A percentile compares a stretch with the other conserved stretches of the same genome.
Conservation (phyloP, 64 coral and sea anemone species). For the Actinia tenebrosa region DNA sequence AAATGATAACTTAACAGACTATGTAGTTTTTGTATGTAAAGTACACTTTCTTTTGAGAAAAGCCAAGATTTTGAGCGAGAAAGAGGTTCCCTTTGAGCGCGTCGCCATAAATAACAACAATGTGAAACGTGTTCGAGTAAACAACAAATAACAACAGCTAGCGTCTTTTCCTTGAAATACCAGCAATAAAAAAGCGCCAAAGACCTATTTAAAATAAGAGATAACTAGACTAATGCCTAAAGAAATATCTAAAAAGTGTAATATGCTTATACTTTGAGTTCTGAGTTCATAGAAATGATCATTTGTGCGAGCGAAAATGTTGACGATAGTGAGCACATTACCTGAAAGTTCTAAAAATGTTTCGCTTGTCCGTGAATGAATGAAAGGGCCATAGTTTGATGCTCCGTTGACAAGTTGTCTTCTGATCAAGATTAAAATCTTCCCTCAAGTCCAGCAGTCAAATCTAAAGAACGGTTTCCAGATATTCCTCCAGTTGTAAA, state of each 20-base stretch:
- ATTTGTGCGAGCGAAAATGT: slow-evolving; percentile 32
- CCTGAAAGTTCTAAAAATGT: slow-evolving; percentile 28
- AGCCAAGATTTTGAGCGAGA: not conserved
- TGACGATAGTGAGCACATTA: slow-evolving; percentile 39
- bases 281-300: not conserved
- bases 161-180: slow-evolving; percentile 35
- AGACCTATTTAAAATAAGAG: slow-evolving; percentile 15
- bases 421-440: slow-evolving; percentile 40
- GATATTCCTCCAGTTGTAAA: slow-evolving; percentile 15
- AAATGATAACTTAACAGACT: slow-evolving; percentile 31
- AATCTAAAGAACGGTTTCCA: slow-evolving; percentile 14
- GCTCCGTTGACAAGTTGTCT: slow-evolving; percentile 35
- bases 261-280: not conserved
- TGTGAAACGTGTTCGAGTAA: slow-evolving; percentile 49
- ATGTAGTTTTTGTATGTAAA: not conserved
- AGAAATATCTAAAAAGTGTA: not conserved
- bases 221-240: slow-evolving; percentile 13
- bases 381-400: slow-evolving; percentile 40
- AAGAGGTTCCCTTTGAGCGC: slow-evolving; percentile 20
- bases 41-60: slow-evolving; percentile 18
- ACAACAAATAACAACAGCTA: slow-evolving; percentile 70
- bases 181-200: slow-evolving; percentile 23
- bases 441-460: slow-evolving; percentile 21
- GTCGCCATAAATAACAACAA: slow-evolving; percentile 79
- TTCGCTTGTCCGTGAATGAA: slow-evolving; percentile 24